These are phyloP conservation scores for Okapia johnstoni DNA, from an alignment of 2,113 vertebrate species.

Conservation along the genomic window DNA sequence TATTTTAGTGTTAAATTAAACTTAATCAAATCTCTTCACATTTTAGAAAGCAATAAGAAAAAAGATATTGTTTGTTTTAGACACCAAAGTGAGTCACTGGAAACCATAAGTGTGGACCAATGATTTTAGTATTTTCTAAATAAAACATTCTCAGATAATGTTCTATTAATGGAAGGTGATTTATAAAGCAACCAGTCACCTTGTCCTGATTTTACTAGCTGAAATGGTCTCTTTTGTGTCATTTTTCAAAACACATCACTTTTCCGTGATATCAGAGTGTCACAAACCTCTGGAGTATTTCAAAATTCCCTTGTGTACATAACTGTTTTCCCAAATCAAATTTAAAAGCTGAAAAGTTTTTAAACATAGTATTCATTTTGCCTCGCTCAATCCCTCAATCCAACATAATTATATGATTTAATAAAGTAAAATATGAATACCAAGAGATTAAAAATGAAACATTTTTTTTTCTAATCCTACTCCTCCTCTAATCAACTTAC, in stretches of 20 bases:
- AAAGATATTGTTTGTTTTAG: background rate
- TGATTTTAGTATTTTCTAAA: background rate
- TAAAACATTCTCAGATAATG: background rate
- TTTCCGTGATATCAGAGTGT: background rate
- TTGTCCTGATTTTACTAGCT: background rate
- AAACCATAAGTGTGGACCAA: background rate
- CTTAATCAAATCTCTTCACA: background rate
- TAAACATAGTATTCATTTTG: background rate
- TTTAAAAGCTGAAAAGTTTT: background rate
- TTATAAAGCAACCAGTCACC: background rate
- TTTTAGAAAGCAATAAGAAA: background rate
- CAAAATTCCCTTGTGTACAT: background rate
- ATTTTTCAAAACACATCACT: background rate
- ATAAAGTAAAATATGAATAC: background rate
- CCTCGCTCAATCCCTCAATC: background rate
- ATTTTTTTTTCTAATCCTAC: background rate
- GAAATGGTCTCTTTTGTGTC: background rate
- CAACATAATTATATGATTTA: background rate
- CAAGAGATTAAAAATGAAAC: background rate
- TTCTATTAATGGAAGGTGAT: background rate
- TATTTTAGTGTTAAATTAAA: background rate
- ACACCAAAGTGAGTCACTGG: background rate
- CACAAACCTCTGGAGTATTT: background rate
- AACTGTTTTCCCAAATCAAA: background rate
- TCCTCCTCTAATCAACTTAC: background rate